Percentiles rank a stretch among this genome's conserved stretches.
phyloP scores from a whole-genome alignment of 2,797 vertebrate species.

The Manis javanica region DNA sequence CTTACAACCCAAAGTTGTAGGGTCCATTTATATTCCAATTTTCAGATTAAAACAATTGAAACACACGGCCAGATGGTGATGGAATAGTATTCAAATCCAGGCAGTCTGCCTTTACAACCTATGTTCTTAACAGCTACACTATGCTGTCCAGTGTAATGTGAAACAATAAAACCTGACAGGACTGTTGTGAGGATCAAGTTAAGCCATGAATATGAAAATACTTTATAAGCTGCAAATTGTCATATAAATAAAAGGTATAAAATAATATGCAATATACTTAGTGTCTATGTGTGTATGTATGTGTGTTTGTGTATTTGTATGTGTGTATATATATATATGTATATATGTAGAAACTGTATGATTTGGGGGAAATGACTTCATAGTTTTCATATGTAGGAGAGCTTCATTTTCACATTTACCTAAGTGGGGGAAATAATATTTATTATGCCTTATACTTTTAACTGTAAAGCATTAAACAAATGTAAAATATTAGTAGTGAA shows the following conservation, averaged over 20 bases:
- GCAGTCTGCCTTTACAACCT: not conserved
- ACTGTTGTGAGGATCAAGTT: constrained; percentile 7
- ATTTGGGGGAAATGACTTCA: constrained; percentile 16
- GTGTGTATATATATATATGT: not conserved
- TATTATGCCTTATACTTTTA: not conserved
- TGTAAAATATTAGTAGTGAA: constrained; percentile 42
- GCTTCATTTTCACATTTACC: constrained; percentile 46
- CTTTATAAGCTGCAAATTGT: constrained; percentile 31
- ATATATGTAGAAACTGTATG: not conserved
- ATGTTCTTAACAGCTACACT: not conserved
- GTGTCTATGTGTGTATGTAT: too few species aligned
- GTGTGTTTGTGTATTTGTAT: not conserved
- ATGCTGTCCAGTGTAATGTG: not conserved
- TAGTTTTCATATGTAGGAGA: constrained; percentile 28
- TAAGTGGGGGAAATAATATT: not conserved
- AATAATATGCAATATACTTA: not conserved
- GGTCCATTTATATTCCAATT: not conserved
- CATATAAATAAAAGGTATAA: constrained; percentile 37
- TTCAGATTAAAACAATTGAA: constrained; percentile 10
- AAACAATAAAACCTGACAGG: not conserved
- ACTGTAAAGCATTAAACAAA: constrained; percentile 15
- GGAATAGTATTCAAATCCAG: not conserved
- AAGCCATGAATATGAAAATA: constrained; percentile 7
- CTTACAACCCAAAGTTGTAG: not conserved
- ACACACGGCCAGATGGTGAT: not conserved